phyloP scores from a whole-genome alignment of 2,113 vertebrate species.

The Tapirus terrestris region DNA sequence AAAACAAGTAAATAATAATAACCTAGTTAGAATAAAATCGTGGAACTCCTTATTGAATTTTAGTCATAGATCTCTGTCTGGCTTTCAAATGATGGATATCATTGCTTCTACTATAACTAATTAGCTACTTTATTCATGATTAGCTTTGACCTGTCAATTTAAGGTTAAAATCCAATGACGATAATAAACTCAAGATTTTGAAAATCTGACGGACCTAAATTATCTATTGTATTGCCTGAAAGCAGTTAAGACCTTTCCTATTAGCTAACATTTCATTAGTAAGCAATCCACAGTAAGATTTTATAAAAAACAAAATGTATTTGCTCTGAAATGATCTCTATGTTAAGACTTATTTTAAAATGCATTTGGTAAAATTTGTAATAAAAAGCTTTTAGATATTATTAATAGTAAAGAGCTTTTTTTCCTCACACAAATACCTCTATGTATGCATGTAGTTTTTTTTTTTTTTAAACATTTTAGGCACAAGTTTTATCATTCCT shows the following conservation, averaged over 20 bases:
- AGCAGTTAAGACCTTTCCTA: slow-evolving; percentile 52
- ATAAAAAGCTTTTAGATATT: neutral
- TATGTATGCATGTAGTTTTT: neutral
- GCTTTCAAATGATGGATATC: neutral
- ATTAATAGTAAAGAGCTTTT: neutral
- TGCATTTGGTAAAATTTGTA: neutral
- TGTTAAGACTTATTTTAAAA: neutral
- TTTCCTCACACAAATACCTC: neutral
- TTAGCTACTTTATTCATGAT: neutral
- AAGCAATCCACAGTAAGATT: slow-evolving; percentile 64
- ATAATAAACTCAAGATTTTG: neutral
- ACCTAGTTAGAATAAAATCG: neutral
- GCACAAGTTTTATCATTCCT: neutral
- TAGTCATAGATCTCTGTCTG: neutral
- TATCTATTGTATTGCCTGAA: neutral
- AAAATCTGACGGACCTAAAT: neutral
- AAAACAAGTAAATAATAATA: neutral
- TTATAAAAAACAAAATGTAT: neutral
- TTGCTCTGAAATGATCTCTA: neutral
- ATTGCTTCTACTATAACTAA: neutral
- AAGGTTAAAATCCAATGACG: slow-evolving; percentile 4
- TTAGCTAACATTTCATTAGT: slow-evolving; percentile 64
- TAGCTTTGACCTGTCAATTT: neutral
- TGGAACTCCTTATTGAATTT: neutral
- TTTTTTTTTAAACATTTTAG: neutral